Evolutionary conservation across 2,888 invertebrate species (phyloP).

Genomic region (Chirona hameri): DNA sequence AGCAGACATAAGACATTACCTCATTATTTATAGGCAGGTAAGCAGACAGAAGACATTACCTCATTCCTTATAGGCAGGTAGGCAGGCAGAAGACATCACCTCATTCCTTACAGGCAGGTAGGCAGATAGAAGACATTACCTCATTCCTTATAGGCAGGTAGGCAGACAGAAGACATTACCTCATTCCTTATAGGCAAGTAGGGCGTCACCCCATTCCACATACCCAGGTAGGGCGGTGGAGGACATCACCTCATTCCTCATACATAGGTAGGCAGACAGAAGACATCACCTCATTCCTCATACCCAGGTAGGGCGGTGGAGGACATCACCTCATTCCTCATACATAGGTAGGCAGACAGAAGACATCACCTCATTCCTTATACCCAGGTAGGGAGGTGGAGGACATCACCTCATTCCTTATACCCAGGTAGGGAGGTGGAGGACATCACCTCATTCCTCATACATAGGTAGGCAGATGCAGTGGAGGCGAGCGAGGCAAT

Average conservation of each 20-base stretch:
- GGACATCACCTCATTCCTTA: slow-evolving; percentile 59
- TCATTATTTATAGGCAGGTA: slow-evolving; percentile 61
- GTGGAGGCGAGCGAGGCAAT: too few species aligned
- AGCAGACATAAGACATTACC: too few species aligned
- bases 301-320: slow-evolving; percentile 60
- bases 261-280: slow-evolving; percentile 58
- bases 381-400: slow-evolving; percentile 60
- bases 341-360: slow-evolving; percentile 58
- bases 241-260: slow-evolving; percentile 59
- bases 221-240: slow-evolving; percentile 60
- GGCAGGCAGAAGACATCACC: too few species aligned
- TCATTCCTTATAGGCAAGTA: slow-evolving; percentile 61
- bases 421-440: slow-evolving; percentile 58
- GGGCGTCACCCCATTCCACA: slow-evolving; percentile 59
- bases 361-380: slow-evolving; percentile 60
- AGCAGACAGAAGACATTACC: too few species aligned
- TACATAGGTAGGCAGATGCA: too few species aligned
- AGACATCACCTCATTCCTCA: slow-evolving; percentile 60
- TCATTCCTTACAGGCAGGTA: slow-evolving; percentile 61
- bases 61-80: slow-evolving; percentile 61
- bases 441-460: neutral
- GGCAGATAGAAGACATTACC: too few species aligned
- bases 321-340: slow-evolving; percentile 59
- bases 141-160: slow-evolving; percentile 61
- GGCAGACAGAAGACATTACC: too few species aligned